Conservation (phyloP, 2,888 invertebrate species). For the Cheilosia pagana region DNA sequence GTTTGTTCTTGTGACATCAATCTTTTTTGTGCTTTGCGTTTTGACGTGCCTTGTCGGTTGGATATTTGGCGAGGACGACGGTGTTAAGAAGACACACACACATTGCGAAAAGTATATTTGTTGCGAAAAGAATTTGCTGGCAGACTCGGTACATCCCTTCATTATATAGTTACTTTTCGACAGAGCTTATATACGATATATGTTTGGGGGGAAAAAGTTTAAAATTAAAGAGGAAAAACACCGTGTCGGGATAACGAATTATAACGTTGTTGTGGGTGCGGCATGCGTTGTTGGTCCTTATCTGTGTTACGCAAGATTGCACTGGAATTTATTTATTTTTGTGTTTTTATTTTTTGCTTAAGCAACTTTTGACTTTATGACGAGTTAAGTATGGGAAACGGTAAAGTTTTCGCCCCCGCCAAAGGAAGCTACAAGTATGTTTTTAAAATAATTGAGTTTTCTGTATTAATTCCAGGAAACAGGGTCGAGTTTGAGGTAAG, state of each 20-base stretch:
- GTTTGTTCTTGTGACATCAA: slow-evolving; percentile 68
- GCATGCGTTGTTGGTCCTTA: slow-evolving; percentile 30
- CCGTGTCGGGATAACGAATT: slow-evolving; percentile 18
- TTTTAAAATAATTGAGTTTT: slow-evolving; percentile 36
- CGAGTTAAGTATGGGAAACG: neutral
- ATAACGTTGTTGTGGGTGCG: slow-evolving; percentile 11
- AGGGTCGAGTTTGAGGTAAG: too few species aligned
- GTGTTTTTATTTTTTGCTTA: slow-evolving; percentile 1
- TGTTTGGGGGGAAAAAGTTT: slow-evolving; percentile 30
- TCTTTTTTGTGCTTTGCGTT: slow-evolving; percentile 59
- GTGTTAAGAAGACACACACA: too few species aligned
- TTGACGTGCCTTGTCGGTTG: slow-evolving; percentile 58
- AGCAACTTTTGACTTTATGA: slow-evolving; percentile 42
- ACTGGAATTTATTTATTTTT: slow-evolving; percentile 1
- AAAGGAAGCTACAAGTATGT: neutral
- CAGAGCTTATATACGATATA: too few species aligned
- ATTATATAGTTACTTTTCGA: slow-evolving; percentile 13
- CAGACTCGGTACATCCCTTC: slow-evolving; percentile 31
- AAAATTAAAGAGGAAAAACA: slow-evolving; percentile 39
- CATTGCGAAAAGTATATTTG: neutral
- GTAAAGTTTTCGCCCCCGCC: neutral
- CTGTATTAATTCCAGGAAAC: neutral
- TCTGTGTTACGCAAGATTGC: slow-evolving; percentile 34
- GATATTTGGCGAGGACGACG: slow-evolving; percentile 35
- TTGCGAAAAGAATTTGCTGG: slow-evolving; percentile 14